Evolutionary conservation across 1,140 invertebrate species (phyloP).

Genomic region (Drosophila sp.): DNA sequence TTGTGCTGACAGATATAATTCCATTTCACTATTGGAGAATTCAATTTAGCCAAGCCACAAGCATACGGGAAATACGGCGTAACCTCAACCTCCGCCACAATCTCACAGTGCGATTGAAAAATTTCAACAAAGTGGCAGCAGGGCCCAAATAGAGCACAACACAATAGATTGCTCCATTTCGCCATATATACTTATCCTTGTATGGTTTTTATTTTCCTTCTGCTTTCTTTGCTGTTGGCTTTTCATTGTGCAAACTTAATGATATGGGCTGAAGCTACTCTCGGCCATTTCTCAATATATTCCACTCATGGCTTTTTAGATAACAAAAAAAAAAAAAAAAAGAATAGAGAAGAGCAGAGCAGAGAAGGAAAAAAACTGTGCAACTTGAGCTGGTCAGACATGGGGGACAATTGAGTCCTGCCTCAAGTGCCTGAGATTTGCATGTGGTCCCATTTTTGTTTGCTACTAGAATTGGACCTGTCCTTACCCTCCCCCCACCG

Average conservation of each 20-base stretch:
- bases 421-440: conserved; percentile 70
- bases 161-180: conserved; percentile 50
- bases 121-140: conserved; percentile 53
- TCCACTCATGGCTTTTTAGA: conserved; percentile 46
- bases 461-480: conserved; percentile 44
- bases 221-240: conserved; percentile 16
- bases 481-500: not conserved
- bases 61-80: not conserved
- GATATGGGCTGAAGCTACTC: conserved; percentile 55
- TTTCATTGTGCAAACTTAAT: conserved; percentile 63
- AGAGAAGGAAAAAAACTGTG: conserved; percentile 5
- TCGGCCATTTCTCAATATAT: conserved; percentile 63
- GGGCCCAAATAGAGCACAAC: conserved; percentile 15
- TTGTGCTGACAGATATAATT: conserved; percentile 38
- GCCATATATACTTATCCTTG: conserved; percentile 8
- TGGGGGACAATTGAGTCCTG: conserved; percentile 57
- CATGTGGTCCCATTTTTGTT: conserved; percentile 50
- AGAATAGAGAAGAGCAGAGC: not conserved
- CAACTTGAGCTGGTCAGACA: conserved; percentile 40
- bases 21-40: conserved; percentile 48
- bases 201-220: conserved; percentile 17
- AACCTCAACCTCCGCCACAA: conserved; percentile 18
- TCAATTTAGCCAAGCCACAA: conserved; percentile 24
- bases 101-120: conserved; percentile 19
- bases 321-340: conserved; percentile 33